phyloP scores from a whole-genome alignment of 2,888 invertebrate species.

The Tenthredo amoena region DNA sequence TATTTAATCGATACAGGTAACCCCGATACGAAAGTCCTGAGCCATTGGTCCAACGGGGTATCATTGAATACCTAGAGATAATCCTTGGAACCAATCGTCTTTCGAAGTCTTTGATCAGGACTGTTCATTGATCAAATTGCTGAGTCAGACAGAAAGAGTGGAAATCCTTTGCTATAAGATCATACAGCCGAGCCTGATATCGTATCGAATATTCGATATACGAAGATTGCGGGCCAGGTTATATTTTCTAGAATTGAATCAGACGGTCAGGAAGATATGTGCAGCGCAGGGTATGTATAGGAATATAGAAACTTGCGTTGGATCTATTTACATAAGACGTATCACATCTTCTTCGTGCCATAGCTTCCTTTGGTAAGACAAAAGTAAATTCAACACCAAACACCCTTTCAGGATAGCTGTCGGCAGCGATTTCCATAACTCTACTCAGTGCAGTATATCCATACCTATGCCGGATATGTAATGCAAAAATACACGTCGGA shows the following conservation, averaged over 20 bases:
- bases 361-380: background rate
- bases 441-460: background rate
- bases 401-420: background rate
- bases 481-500: background rate
- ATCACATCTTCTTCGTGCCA: background rate
- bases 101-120: background rate
- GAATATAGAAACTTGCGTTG: background rate
- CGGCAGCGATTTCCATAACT: constrained; percentile 6
- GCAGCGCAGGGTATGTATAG: background rate
- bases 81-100: constrained; percentile 3
- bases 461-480: background rate
- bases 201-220: background rate
- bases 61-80: constrained; percentile 2
- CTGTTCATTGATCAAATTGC: constrained; percentile 21
- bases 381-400: constrained; percentile 18
- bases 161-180: background rate
- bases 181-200: background rate
- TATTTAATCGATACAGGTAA: background rate
- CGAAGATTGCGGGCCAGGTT: background rate
- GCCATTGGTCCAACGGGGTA: background rate
- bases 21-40: background rate
- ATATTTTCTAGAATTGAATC: background rate
- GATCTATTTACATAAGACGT: background rate
- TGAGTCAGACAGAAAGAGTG: background rate
- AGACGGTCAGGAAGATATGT: background rate